A percentile compares a stretch with the other conserved stretches of the same genome.
phyloP scores from a whole-genome alignment of 2,113 vertebrate genomes.

The Regulus satrapa region DNA sequence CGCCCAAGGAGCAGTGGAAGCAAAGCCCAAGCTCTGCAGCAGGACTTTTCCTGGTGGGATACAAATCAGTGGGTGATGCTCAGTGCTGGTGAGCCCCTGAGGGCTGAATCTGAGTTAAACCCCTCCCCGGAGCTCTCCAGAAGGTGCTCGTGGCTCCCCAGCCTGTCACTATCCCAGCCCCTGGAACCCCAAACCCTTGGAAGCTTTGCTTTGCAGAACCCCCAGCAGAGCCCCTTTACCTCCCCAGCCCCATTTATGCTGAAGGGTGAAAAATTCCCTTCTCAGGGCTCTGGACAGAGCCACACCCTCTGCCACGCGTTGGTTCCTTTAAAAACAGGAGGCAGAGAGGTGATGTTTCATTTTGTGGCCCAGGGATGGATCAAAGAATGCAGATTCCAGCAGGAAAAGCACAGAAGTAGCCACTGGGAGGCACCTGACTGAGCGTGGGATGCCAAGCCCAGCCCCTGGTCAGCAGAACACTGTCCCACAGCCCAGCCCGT shows the following conservation, averaged over 20 bases:
- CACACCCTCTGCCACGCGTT: not conserved
- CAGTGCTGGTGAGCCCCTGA: accelerated
- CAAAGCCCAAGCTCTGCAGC: not conserved
- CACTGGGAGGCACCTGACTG: not conserved
- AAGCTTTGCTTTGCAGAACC: not conserved
- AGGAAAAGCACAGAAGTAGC: not conserved
- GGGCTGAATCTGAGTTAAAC: accelerated
- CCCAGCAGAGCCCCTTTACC: not conserved
- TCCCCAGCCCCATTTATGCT: accelerated
- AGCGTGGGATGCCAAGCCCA: not conserved
- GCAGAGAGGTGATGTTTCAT: not conserved
- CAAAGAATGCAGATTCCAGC: not conserved
- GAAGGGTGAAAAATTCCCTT: too few species aligned
- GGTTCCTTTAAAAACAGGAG: not conserved
- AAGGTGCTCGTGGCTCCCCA: not conserved
- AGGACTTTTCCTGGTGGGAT: not conserved
- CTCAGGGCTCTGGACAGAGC: not conserved
- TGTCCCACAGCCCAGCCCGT: not conserved
- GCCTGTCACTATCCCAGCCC: not conserved
- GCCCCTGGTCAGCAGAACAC: not conserved
- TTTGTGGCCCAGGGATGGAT: accelerated
- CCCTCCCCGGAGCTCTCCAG: not conserved
- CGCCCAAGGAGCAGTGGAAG: not conserved
- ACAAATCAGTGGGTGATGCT: not conserved
- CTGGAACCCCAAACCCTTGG: not conserved